Base-by-base conservation (phyloP, 1,140 invertebrate species). In the Apis laboriosa region DNA sequence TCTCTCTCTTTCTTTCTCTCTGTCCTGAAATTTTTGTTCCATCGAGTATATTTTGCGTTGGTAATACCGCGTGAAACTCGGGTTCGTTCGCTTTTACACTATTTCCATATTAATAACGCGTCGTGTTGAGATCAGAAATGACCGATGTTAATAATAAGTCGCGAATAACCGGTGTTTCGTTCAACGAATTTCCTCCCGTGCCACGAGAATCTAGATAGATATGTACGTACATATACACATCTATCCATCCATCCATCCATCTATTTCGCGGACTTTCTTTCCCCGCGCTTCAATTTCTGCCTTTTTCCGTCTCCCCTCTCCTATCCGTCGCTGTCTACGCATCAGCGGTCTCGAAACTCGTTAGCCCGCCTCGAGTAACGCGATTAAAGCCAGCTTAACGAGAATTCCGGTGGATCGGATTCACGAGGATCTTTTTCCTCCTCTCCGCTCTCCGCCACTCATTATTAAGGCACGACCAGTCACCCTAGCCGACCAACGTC, bases 331-430 rank as follows among this genome's bases (percentile, higher is more conserved):
- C 66, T n/a, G 81, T 49, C 74, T 58, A 83, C 81, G 76, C 87
- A 83, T 89, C 87, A 85, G 68, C 74, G 83, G 83, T 77, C 84
- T 87, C 68, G 87, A 83, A 83, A 83, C 87, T 85, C 71, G 80
- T 88, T 88, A 88, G 78, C 71, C 70, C 63, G 61, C 68, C 84
- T 78, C 87, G 80, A 89, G 78, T 84, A 86, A 84, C 81, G 51
- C 82, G 85, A 86, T 86, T 86, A 86, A 67, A 82, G 74, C 80
- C 63, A 76, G 81, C 76, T 81, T 83, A 85, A 82, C 79, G 78
- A 84, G 79, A 81, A 74, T 81, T 81, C 83, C 78, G 78, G 79
- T 70, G 79, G 79, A 82, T 84, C 83, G 79, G 79, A 80, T 84
- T 84, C 83, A 79, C 72, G 72, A 71, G 83, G 66, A 85, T 85